phyloP scores from a whole-genome alignment of 2,113 vertebrate genomes.

The Australoheros scitulus region DNA sequence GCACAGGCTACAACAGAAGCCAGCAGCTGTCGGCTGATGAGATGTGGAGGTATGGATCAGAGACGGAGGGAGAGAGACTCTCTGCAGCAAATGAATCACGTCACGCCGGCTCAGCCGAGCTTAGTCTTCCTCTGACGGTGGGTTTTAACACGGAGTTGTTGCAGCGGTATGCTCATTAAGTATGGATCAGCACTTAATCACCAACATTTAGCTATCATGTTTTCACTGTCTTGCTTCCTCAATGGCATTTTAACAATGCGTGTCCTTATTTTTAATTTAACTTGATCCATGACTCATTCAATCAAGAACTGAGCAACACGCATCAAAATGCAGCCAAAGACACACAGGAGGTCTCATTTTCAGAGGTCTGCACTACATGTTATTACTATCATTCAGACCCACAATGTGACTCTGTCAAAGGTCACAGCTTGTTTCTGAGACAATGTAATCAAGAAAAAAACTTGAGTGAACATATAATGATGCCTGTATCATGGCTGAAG shows the following conservation, averaged over 20 bases:
- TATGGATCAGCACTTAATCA: constrained; percentile 56
- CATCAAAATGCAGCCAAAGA: constrained; percentile 1
- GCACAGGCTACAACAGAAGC: constrained; percentile 36
- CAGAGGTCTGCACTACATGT: constrained; percentile 44
- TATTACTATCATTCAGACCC: constrained; percentile 61
- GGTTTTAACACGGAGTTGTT: constrained; percentile 37
- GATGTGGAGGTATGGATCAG: constrained; percentile 56
- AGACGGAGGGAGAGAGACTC: constrained; percentile 42
- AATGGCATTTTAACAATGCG: constrained; percentile 20
- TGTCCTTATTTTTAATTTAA: constrained; percentile 43
- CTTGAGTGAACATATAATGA: not conserved
- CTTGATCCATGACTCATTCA: constrained; percentile 11
- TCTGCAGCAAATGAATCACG: constrained; percentile 69
- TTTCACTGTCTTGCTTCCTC: constrained; percentile 34
- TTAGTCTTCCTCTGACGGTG: constrained; percentile 54
- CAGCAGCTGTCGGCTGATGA: constrained; percentile 40
- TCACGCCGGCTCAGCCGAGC: constrained; percentile 66
- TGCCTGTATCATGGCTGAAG: not conserved
- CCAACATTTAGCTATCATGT: constrained; percentile 50
- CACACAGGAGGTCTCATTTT: constrained; percentile 35
- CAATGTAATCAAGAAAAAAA: not conserved
- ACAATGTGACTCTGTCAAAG: constrained; percentile 46
- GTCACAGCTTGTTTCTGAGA: constrained; percentile 42
- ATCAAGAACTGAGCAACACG: not conserved
- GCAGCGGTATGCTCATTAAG: constrained; percentile 59